These are phyloP conservation scores for Piezodorus guildinii DNA, from an alignment of 1,140 invertebrate genomes.

Conservation along the genomic window DNA sequence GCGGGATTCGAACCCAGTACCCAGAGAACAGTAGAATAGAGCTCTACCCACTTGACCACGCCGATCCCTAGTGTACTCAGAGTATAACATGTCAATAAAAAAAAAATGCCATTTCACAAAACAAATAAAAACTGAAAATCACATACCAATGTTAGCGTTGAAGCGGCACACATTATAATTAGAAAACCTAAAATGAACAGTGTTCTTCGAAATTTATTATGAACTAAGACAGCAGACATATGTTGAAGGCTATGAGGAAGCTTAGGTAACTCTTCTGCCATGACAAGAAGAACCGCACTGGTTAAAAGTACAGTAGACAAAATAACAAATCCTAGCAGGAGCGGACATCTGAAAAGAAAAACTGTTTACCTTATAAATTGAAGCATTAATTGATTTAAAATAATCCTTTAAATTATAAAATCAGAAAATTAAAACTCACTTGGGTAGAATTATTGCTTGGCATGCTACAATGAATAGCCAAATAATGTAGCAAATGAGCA, in stretches of 20 bases:
- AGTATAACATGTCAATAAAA: too few relatives aligned
- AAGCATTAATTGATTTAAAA: neutral
- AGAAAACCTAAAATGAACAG: slow-evolving; percentile 70
- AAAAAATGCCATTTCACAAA: too few relatives aligned
- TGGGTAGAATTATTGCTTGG: slow-evolving; percentile 63
- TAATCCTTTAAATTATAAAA: neutral
- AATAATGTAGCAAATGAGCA: slow-evolving; percentile 80
- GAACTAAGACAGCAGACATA: slow-evolving; percentile 60
- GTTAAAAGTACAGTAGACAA: slow-evolving; percentile 54
- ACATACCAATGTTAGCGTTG: slow-evolving; percentile 36
- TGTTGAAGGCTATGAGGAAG: slow-evolving; percentile 49
- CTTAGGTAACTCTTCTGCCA: slow-evolving; percentile 72
- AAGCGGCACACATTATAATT: slow-evolving; percentile 49
- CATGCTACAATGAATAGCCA: slow-evolving; percentile 79
- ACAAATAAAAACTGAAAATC: too few relatives aligned
- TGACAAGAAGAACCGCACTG: slow-evolving; percentile 58
- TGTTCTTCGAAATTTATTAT: slow-evolving; percentile 54
- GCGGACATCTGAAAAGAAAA: slow-evolving; percentile 33
- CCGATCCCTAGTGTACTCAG: too few relatives aligned
- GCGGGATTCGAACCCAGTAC: too few relatives aligned
- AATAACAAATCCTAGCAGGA: slow-evolving; percentile 43
- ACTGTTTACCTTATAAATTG: neutral
- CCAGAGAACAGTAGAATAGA: too few relatives aligned
- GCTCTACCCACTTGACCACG: too few relatives aligned
- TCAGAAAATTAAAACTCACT: slow-evolving; percentile 35